phyloP scores from a whole-genome alignment of 2,888 invertebrate genomes.

The Halictus quadricinctus region DNA sequence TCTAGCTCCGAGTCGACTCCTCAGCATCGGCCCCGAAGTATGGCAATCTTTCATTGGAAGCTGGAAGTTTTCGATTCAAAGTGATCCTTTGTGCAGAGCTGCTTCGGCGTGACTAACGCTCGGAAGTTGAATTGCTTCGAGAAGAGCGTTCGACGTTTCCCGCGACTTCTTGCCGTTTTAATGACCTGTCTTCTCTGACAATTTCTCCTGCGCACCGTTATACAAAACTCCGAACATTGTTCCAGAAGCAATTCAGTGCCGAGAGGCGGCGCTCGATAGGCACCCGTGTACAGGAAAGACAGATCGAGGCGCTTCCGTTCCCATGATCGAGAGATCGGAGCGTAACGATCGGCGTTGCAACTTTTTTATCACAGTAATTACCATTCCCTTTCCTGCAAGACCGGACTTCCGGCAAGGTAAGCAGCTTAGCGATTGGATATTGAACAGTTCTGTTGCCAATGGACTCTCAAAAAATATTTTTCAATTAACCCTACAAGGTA shows the following conservation, averaged over 20 bases:
- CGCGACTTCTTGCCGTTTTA: conserved; percentile 43
- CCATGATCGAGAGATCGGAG: neutral
- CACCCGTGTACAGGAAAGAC: neutral
- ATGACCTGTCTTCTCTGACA: conserved; percentile 43
- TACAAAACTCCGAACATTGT: conserved; percentile 45
- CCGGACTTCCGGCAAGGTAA: neutral
- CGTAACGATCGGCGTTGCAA: neutral
- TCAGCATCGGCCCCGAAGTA: neutral
- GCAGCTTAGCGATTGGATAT: neutral
- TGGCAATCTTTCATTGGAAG: conserved; percentile 34
- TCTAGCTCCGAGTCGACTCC: neutral
- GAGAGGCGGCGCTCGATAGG: neutral
- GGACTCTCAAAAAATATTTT: too few relatives aligned
- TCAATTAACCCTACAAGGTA: too few relatives aligned
- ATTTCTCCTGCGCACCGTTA: neutral
- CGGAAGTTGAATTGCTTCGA: conserved; percentile 30
- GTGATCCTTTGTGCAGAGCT: conserved; percentile 24
- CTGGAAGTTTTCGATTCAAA: conserved; percentile 39
- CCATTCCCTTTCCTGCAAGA: neutral
- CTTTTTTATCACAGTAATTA: neutral
- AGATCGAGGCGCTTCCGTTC: neutral
- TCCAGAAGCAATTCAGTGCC: conserved; percentile 53
- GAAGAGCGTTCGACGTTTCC: conserved; percentile 21
- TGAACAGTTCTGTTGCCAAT: too few relatives aligned
- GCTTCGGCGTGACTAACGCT: conserved; percentile 6